phyloP scores from a whole-genome alignment of 2,797 vertebrate species.

The Acanthiza pusilla region DNA sequence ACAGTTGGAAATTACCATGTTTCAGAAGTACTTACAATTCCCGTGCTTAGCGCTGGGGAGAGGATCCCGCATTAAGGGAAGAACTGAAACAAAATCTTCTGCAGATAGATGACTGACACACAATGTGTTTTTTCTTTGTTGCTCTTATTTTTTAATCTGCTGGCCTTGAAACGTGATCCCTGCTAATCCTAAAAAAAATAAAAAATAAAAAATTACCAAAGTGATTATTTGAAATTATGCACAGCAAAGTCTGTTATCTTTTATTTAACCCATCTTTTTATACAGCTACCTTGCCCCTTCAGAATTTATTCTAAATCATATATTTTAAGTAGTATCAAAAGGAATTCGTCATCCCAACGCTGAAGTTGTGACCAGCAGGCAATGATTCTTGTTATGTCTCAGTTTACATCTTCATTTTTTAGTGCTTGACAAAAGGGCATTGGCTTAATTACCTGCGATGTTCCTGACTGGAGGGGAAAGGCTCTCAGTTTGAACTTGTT shows the following conservation, averaged over 20 bases:
- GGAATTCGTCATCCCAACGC: conserved; percentile 24
- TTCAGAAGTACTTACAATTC: conserved; percentile 55
- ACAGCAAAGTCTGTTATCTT: background rate
- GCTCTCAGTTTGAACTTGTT: background rate
- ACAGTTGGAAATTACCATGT: conserved; percentile 52
- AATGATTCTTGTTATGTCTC: background rate
- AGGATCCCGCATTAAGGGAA: background rate
- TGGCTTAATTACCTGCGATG: background rate
- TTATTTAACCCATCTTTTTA: background rate
- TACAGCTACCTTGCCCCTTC: background rate
- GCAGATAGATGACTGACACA: background rate
- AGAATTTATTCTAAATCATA: conserved; percentile 43
- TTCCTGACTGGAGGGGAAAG: background rate
- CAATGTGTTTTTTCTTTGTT: background rate
- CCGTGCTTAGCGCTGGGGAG: background rate
- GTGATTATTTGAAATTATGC: conserved; percentile 19
- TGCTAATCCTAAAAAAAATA: conserved; percentile 7
- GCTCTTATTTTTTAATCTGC: conserved; percentile 2
- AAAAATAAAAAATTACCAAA: background rate
- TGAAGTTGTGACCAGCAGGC: conserved; percentile 5
- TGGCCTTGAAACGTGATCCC: conserved; percentile 3
- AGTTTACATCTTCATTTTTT: background rate
- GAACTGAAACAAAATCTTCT: background rate
- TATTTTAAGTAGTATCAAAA: conserved; percentile 35
- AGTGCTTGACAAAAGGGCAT: background rate